Percentiles rank a stretch among this genome's conserved stretches.
These are phyloP conservation scores for Sinocyclocheilus anophthalmus DNA, from an alignment of 2,113 vertebrate genomes.

Conservation along the genomic window DNA sequence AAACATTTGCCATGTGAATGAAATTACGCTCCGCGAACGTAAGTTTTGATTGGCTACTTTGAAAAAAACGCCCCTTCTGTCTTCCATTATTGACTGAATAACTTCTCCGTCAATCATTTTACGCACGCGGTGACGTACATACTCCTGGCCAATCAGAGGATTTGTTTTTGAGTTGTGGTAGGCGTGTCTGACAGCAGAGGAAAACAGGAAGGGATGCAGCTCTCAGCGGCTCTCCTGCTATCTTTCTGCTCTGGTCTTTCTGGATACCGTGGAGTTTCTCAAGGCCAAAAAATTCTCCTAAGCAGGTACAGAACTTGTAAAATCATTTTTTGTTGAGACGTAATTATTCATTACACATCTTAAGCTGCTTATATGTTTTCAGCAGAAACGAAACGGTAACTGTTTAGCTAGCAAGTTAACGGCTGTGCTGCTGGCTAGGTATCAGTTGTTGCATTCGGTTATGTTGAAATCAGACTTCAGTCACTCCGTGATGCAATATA, in stretches of 20 bases:
- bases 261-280: conserved; percentile 19
- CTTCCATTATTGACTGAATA: conserved; percentile 49
- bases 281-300: neutral
- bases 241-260: neutral
- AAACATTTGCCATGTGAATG: conserved; percentile 32
- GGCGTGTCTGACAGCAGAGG: conserved; percentile 71
- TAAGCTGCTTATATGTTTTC: neutral
- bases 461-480: neutral
- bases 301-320: conserved; percentile 12
- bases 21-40: conserved; percentile 28
- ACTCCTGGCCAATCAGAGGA: conserved; percentile 65
- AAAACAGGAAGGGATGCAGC: conserved; percentile 44
- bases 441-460: neutral
- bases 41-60: conserved; percentile 65
- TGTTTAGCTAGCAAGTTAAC: conserved; percentile 39
- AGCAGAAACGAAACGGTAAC: neutral
- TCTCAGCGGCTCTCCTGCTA: conserved; percentile 35
- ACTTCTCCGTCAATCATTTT: conserved; percentile 49
- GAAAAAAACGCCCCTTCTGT: neutral
- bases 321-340: neutral
- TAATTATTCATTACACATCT: neutral
- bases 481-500: neutral
- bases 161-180: conserved; percentile 77
- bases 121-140: conserved; percentile 23
- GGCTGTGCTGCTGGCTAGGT: neutral